Conservation (phyloP, 2,113 vertebrate genomes). For the Myanophis thanlyinensis region DNA sequence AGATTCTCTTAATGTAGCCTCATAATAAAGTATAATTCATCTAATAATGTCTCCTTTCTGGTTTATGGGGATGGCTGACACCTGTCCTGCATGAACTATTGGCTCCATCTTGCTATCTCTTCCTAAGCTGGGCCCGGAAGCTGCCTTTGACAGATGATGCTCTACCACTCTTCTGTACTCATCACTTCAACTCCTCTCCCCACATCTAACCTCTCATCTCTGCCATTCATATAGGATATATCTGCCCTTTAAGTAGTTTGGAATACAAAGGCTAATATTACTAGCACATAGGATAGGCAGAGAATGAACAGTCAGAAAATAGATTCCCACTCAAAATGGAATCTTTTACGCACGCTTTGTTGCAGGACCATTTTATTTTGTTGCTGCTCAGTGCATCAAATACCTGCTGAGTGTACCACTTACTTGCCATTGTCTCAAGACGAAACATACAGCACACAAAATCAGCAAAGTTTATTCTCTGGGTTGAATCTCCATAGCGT, state of each 20-base stretch:
- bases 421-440: conserved; percentile 69
- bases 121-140: background rate
- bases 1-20: background rate
- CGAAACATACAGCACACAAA: conserved; percentile 71
- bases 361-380: background rate
- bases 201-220: background rate
- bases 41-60: background rate
- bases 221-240: background rate
- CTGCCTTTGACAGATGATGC: background rate
- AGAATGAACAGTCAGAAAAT: background rate
- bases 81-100: background rate
- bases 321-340: background rate
- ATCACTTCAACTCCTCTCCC: background rate
- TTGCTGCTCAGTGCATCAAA: background rate
- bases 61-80: background rate
- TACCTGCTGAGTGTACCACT: conserved; percentile 41
- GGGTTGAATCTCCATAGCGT: conserved; percentile 30
- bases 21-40: background rate
- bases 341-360: background rate
- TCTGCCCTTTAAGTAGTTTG: background rate
- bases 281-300: background rate
- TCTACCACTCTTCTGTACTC: background rate
- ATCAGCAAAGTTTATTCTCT: conserved; percentile 63
- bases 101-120: background rate
- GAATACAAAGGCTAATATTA: background rate